phyloP scores from a whole-genome alignment of 2,113 vertebrate genomes.

The Penelope pileata region DNA sequence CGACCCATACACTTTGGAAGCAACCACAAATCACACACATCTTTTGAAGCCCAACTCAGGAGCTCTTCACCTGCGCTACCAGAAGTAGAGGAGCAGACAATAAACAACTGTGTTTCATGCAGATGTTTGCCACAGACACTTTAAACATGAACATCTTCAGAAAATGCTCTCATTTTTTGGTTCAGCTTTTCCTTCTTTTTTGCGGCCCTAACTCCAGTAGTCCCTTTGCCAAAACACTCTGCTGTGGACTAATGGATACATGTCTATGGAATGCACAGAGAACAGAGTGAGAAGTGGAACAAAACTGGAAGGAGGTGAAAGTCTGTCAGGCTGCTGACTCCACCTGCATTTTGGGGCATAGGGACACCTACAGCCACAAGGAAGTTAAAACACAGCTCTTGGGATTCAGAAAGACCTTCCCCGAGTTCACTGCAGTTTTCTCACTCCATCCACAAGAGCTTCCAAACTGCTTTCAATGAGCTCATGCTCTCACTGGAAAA shows the following conservation, averaged over 20 bases:
- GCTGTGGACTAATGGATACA: accelerated
- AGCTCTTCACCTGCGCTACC: background rate
- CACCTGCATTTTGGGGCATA: background rate
- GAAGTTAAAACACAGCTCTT: background rate
- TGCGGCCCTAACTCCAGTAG: background rate
- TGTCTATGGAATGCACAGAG: background rate
- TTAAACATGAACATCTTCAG: background rate
- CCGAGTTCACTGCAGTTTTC: background rate
- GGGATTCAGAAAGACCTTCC: background rate
- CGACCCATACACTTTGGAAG: background rate
- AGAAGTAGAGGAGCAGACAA: background rate
- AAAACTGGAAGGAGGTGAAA: background rate
- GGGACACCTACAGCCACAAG: background rate
- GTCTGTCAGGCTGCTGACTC: background rate
- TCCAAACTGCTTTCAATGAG: background rate
- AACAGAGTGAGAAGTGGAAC: accelerated
- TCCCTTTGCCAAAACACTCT: background rate
- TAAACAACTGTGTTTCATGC: background rate
- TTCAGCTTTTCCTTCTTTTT: background rate
- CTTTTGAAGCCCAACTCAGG: background rate
- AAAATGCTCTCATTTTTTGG: background rate
- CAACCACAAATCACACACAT: background rate
- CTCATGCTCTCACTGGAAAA: background rate
- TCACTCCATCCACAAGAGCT: background rate
- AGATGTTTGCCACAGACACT: background rate